Evolutionary conservation across 2,113 vertebrate species (phyloP).

Genomic region (Ploceus nigricollis): DNA sequence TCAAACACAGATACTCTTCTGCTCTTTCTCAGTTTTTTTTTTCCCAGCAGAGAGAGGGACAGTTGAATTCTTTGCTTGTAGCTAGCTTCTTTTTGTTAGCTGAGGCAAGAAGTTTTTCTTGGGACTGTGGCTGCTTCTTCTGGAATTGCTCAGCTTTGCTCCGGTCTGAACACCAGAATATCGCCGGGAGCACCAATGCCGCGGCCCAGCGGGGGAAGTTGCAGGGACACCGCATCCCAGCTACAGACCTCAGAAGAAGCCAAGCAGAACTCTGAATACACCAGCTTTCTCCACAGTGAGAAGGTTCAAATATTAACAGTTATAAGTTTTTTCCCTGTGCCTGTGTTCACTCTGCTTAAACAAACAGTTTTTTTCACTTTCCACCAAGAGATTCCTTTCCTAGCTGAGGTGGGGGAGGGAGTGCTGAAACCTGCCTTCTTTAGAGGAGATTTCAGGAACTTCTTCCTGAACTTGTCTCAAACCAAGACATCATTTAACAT

Average conservation of each 20-base stretch:
- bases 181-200: accelerated
- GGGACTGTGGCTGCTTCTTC: too few species aligned
- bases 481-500: neutral
- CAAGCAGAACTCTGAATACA: neutral
- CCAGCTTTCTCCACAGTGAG: neutral
- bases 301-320: too few species aligned
- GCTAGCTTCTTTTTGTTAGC: neutral
- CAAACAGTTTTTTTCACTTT: neutral
- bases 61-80: neutral
- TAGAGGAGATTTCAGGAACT: neutral
- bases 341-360: neutral
- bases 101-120: neutral
- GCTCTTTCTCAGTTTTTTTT: neutral
- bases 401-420: neutral
- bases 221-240: accelerated
- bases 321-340: neutral
- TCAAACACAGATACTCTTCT: neutral
- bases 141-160: too few species aligned
- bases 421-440: neutral
- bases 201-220: accelerated
- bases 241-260: neutral
- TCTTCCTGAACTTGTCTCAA: neutral
- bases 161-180: accelerated
- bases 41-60: neutral
- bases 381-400: neutral